Evolutionary conservation across 2,113 vertebrate species (phyloP).

Genomic region (Vidua chalybeata): DNA sequence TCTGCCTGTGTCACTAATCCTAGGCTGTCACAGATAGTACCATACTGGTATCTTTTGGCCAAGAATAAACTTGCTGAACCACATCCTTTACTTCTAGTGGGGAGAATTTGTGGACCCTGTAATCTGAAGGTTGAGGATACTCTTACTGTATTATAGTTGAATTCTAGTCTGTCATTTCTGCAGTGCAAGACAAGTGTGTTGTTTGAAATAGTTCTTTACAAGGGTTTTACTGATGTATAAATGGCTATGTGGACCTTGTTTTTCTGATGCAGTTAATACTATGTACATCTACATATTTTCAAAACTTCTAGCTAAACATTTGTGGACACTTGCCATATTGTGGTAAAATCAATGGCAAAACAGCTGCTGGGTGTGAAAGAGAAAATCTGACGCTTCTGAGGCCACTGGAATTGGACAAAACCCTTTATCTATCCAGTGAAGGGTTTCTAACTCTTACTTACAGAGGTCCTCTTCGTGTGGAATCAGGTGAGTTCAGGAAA

Average conservation of each 20-base stretch:
- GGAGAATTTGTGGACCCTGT: not conserved
- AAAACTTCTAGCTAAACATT: constrained; percentile 84
- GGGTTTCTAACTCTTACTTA: constrained; percentile 86
- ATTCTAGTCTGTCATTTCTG: not conserved
- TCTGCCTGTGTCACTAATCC: not conserved
- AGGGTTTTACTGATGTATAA: not conserved
- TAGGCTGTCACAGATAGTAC: not conserved
- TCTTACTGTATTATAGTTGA: not conserved
- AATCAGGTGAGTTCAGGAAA: constrained; percentile 73
- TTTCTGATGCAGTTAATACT: not conserved
- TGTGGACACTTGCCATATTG: constrained; percentile 77
- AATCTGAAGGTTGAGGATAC: not conserved
- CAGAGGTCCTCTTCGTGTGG: constrained; percentile 66
- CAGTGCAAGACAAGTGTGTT: not conserved
- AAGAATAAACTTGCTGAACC: not conserved
- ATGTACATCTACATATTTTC: not conserved
- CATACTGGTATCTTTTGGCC: not conserved
- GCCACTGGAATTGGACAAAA: constrained; percentile 78
- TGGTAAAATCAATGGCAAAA: constrained; percentile 42
- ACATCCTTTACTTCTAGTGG: not conserved
- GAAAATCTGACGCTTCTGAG: constrained; percentile 36
- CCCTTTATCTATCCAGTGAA: constrained; percentile 83
- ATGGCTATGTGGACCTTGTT: not conserved
- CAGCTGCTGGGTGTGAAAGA: constrained; percentile 84
- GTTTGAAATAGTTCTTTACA: not conserved